Evolutionary conservation across 2,113 vertebrate genomes (phyloP).

Genomic region (Callopanchax toddi): DNA sequence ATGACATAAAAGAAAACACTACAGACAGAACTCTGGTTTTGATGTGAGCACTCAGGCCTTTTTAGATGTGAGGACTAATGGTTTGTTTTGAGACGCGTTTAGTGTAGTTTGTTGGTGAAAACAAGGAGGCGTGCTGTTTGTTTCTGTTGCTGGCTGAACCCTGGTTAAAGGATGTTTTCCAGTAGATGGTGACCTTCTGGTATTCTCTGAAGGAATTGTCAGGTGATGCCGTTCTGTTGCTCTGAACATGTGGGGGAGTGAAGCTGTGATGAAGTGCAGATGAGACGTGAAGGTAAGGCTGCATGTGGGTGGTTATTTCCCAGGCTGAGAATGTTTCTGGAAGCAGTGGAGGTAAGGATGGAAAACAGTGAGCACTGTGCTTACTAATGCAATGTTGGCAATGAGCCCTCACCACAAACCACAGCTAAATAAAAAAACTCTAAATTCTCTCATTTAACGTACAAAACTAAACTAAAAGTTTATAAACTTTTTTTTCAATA

Average conservation of each 20-base stretch:
- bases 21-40: neutral
- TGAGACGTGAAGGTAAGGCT: conserved; percentile 42
- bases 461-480: neutral
- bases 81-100: neutral
- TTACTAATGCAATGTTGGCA: conserved; percentile 18
- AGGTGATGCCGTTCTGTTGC: conserved; percentile 11
- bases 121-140: conserved; percentile 25
- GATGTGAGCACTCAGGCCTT: neutral
- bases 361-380: conserved; percentile 14
- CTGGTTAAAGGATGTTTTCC: conserved; percentile 41
- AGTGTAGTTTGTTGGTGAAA: neutral
- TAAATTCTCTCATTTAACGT: neutral
- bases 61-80: neutral
- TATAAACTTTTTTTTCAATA: neutral
- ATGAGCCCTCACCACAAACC: neutral
- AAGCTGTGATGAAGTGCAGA: conserved; percentile 27
- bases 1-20: neutral
- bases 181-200: conserved; percentile 23
- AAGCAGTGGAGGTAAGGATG: conserved; percentile 37
- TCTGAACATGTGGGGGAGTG: conserved; percentile 9
- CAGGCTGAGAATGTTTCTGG: conserved; percentile 39
- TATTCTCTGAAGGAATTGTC: conserved; percentile 25
- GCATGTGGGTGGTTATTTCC: conserved; percentile 44
- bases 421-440: neutral
- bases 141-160: neutral